Evolutionary conservation across 2,797 vertebrate species (phyloP), one percentile per base, ranked within the genome.

Genomic region (Trematomus bernacchii): DNA sequence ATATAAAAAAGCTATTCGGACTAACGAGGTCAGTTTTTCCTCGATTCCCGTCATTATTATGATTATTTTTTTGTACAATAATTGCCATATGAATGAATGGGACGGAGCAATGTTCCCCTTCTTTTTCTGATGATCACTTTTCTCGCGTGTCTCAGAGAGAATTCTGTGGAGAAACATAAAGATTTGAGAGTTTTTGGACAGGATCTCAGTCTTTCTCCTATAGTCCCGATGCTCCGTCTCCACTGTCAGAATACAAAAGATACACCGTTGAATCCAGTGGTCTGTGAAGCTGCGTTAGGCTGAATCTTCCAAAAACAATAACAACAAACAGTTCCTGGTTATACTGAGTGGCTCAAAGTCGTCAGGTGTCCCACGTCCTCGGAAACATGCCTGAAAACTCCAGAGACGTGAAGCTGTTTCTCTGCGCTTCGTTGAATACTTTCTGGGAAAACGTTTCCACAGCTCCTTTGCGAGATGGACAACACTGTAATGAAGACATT

Each of bases 1-100:
- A 95, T 96, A 96, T 95, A 96, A 95, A 96, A 91, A 91, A 94
- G 91, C 92, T 91, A 66, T 91, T 91, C 90, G 85, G 91, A 88
- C 84, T 86, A 78, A 88, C 27, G 93, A 93, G 94, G 93, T 92
- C 87, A 88, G 90, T 92, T 85, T 86, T 86, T 87, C 93, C 92
- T 95, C 93, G 57, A 79, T 86, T 92, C 89, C 85, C 84, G 62
- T 72, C 75, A 54, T 82, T 89, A 75, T 85, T 86, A 66, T 88
- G 85, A 59, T 66, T 77, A 63, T 37, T 74, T 85, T 91, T 80
- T 93, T 95, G 90, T 95, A 94, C 93, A 95, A 92, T 94, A 94
- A 94, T 94, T 93, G 91, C 91, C 93, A 85, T 77, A 77, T 85
- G 87, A 92, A 84, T 66, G 80, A 87, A 71, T 40, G 71, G 66